phyloP scores from a whole-genome alignment of 2,888 invertebrate genomes.

The Agrochola lota region DNA sequence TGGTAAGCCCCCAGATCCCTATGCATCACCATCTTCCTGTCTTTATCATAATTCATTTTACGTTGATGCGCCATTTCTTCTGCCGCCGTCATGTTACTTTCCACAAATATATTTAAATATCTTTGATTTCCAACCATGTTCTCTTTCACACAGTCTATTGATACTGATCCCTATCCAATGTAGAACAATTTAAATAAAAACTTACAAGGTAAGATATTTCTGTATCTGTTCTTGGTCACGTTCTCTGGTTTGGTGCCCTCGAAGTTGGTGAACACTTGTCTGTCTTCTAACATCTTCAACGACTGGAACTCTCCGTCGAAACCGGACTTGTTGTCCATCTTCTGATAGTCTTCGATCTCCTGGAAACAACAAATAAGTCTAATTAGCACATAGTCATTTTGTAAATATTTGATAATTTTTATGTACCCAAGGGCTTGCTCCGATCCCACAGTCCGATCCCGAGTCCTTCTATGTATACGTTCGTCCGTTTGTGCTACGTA shows the following conservation, averaged over 20 bases:
- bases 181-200: constrained; percentile 25
- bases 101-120: background rate
- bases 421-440: background rate
- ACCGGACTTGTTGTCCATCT: constrained; percentile 82
- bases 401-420: background rate
- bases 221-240: constrained; percentile 97
- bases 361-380: constrained; percentile 59
- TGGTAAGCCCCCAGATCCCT: background rate
- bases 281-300: constrained; percentile 97
- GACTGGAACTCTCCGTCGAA: constrained; percentile 99
- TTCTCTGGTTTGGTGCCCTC: constrained; percentile 97
- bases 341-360: constrained; percentile 76
- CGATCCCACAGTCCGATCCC: background rate
- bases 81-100: background rate
- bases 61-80: background rate
- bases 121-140: background rate
- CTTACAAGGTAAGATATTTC: constrained; percentile 97
- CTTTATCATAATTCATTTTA: background rate
- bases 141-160: background rate
- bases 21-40: background rate
- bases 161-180: background rate
- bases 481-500: background rate
- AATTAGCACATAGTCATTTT: background rate
- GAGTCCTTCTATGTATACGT: background rate
- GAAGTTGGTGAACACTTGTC: constrained; percentile 96